Evolutionary conservation across 2,888 invertebrate genomes (phyloP), one percentile per base, ranked within the genome.

Genomic region (Cylloceria caligata): DNA sequence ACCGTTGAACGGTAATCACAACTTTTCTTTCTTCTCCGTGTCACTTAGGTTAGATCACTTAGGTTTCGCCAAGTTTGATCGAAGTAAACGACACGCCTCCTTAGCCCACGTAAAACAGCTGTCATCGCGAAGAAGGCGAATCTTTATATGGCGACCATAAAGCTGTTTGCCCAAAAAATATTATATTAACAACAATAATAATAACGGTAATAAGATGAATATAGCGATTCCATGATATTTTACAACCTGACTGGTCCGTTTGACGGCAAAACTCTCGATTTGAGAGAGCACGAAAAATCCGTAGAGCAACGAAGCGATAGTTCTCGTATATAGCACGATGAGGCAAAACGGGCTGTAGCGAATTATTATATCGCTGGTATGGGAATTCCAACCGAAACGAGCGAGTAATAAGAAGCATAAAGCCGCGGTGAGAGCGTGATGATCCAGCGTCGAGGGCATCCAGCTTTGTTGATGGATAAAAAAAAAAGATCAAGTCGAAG

Each of bases 331-430:
- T n/a, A n/a, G 68, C 39, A 67, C 64, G 47, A 27, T n/a, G 39
- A 67, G 42, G 76, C 60, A 30, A 73, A 75, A 75, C 67, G 65
- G 3, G 0, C 67, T 69, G 60, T 69, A 64, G 57, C n/a, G 65
- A 69, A 74, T 81, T 77, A 81, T 81, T 81, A 81, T 71, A 81
- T 71, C 24, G 69, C 68, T 60, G 73, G 69, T 78, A 81, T 65
- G 74, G 57, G 78, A 78, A 78, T 81, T 78, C 74, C 81, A 69
- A 42, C 69, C 73, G 69, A 81, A 81, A 78, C 81, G 81, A 81
- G 81, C 77, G 77, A 39, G 73, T 81, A 81, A 81, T 81, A 69
- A 80, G 83, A 83, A 81, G 69, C 75, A 82, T 80, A 75, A 80
- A 81, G 71, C 57, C 57, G 47, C 73, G 65, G 75, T 49, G n/a